A percentile compares a stretch with the other conserved stretches of the same genome.
phyloP scores from a whole-genome alignment of 2,113 vertebrate genomes.

The Oncorhynchus keta region DNA sequence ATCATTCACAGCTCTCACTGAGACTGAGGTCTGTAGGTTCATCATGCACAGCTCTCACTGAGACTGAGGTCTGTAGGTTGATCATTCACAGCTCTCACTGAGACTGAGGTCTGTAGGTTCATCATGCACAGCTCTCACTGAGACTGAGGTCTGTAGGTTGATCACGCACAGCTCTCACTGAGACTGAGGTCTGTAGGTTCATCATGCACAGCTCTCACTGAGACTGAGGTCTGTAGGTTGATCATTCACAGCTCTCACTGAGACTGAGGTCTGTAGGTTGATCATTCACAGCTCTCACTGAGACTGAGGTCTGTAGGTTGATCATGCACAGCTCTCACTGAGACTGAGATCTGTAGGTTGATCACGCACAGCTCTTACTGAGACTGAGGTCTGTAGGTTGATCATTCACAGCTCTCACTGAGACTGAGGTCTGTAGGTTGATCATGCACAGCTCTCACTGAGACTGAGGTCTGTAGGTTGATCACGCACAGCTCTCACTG shows the following conservation, averaged over 20 bases:
- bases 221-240: slow-evolving; percentile 17
- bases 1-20: not conserved
- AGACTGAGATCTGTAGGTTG: slow-evolving; percentile 18
- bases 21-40: slow-evolving; percentile 18
- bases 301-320: slow-evolving; percentile 18
- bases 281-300: not conserved
- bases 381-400: slow-evolving; percentile 19
- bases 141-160: slow-evolving; percentile 18
- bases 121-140: not conserved
- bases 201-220: not conserved
- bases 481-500: not conserved
- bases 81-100: not conserved
- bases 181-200: slow-evolving; percentile 18
- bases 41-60: not conserved
- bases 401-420: not conserved
- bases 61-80: slow-evolving; percentile 19
- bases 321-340: not conserved
- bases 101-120: slow-evolving; percentile 18
- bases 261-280: slow-evolving; percentile 18
- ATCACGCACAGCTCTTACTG: not conserved
- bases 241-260: not conserved
- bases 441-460: not conserved
- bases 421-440: slow-evolving; percentile 18
- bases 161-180: not conserved
- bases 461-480: not conserved